A percentile compares a stretch with the other conserved stretches of the same genome.
Evolutionary conservation across 2,888 invertebrate species (phyloP).

Genomic region (Microplitis deprimator): DNA sequence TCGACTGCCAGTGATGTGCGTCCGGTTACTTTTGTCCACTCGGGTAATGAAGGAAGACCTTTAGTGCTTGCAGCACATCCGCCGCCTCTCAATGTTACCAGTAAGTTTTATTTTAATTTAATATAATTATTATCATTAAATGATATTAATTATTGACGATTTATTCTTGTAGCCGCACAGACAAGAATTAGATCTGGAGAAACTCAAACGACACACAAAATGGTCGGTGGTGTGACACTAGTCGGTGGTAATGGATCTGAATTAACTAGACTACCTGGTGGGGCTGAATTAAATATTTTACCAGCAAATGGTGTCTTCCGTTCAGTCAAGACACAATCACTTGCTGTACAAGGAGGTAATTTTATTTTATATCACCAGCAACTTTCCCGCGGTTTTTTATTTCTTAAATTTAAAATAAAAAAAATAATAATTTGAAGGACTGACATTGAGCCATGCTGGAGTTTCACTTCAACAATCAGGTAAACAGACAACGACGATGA

Average conservation of each 20-base stretch:
- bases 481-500: slow-evolving; percentile 61
- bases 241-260: slow-evolving; percentile 68
- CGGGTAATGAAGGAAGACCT: slow-evolving; percentile 66
- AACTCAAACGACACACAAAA: slow-evolving; percentile 69
- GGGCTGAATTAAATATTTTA: slow-evolving; percentile 69
- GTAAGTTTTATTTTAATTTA: slow-evolving; percentile 55
- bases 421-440: slow-evolving; percentile 55
- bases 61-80: slow-evolving; percentile 65
- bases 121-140: not conserved
- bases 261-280: slow-evolving; percentile 69
- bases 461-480: slow-evolving; percentile 70
- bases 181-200: slow-evolving; percentile 67
- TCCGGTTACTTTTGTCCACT: slow-evolving; percentile 68
- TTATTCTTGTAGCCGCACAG: slow-evolving; percentile 58
- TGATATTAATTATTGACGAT: slow-evolving; percentile 17
- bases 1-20: slow-evolving; percentile 66
- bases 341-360: slow-evolving; percentile 66
- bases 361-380: not conserved
- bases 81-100: slow-evolving; percentile 66
- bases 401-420: too few relatives aligned
- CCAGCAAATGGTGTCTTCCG: slow-evolving; percentile 68
- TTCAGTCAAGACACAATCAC: slow-evolving; percentile 63
- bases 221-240: slow-evolving; percentile 69
- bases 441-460: slow-evolving; percentile 71
- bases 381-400: too few relatives aligned